Evolutionary conservation across 1,140 invertebrate genomes (phyloP), one percentile per base, ranked within the genome.

Genomic region (Psix sp.): DNA sequence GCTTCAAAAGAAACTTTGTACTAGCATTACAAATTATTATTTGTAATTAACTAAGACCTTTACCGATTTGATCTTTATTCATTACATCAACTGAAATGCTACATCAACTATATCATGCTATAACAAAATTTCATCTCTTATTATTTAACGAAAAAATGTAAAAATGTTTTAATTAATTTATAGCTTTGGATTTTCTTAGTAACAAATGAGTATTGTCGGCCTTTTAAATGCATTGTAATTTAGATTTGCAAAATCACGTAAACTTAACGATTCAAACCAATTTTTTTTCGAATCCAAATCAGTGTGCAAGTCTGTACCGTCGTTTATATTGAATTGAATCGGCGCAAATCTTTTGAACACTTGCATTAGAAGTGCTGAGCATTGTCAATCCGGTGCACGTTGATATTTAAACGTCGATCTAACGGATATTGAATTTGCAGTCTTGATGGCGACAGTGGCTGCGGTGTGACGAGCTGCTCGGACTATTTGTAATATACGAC

Each of bases 401-500:
- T 74, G 71, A 68, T 74, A 70, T 74, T 74, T 74, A 59, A 74
- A 20, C 59, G 59, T 52, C 77, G 75, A 75, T 79, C 71, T 74
- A 79, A 79, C 63, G 77, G 76, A 83, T 84, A 82, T 84, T 81
- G 82, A 85, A 86, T 84, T 82, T 77, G 66, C 81, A 81, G 84
- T 82, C 77, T 77, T 76, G 70, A 60, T 65, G 65, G 66, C 66
- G 66, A 76, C 74, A 76, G 78, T 79, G 76, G 82, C 78, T 54
- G 73, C 79, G 62, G 51, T 54, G 71, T 54, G 75, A 79, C 65
- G 57, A 70, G 63, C 59, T 57, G 35, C 77, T 78, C 46, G 45
- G 80, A 84, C 82, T 81, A 84, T 84, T 84, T 84, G 80, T 84
- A 77, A 81, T 83, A 81, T 82, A 85, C 78, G 78, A 82, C 82